phyloP scores from a whole-genome alignment of 2,113 vertebrate species.

The Heterochromis multidens region DNA sequence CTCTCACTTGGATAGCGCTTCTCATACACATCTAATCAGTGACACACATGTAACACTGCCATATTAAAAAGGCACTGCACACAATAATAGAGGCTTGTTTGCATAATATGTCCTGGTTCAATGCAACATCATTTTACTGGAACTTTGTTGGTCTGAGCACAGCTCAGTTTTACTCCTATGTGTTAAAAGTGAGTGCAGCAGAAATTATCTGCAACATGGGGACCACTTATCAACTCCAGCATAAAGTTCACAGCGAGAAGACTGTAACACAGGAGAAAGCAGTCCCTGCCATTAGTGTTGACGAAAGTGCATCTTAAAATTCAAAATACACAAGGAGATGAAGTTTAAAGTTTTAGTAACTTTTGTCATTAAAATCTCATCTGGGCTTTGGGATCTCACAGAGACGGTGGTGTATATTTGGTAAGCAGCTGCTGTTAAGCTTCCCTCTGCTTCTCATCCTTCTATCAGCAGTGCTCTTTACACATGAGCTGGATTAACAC shows the following conservation, averaged over 20 bases:
- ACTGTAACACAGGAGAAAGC: neutral
- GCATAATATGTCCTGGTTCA: too few relatives aligned
- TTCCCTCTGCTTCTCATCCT: neutral
- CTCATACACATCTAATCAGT: too few relatives aligned
- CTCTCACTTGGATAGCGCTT: too few relatives aligned
- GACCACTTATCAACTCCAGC: neutral
- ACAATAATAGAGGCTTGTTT: too few relatives aligned
- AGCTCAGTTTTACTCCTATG: neutral
- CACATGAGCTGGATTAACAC: conserved; percentile 13
- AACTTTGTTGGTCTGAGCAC: neutral
- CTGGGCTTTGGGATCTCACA: neutral
- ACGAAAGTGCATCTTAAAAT: neutral
- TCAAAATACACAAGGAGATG: neutral
- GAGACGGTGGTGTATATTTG: neutral
- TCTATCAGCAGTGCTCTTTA: neutral
- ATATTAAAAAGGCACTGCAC: too few relatives aligned
- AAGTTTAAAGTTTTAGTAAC: conserved; percentile 21
- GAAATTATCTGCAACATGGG: neutral
- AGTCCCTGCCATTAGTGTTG: neutral
- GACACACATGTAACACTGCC: too few relatives aligned
- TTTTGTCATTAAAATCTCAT: conserved; percentile 49
- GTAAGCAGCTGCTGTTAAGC: conserved; percentile 22
- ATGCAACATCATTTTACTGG: neutral
- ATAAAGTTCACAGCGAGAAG: neutral
- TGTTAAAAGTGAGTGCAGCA: neutral